Evolutionary conservation across 1,140 invertebrate genomes (phyloP), one percentile per base, ranked within the genome.

Genomic region (Acyrthosiphon pisum): DNA sequence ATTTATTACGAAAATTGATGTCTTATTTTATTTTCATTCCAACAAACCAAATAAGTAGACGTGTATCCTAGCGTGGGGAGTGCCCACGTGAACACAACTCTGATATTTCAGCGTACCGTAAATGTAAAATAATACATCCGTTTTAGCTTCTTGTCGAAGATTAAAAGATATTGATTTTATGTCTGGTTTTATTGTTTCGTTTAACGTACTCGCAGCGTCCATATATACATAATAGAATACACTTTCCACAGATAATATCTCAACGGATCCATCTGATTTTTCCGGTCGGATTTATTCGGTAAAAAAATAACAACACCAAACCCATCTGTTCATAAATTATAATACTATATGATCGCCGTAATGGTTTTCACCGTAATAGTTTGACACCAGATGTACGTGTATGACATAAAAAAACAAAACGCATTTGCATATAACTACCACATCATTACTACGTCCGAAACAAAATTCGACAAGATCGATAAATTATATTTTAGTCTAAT

Each of bases 51-150:
- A 92, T 50, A 83, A 48, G 35, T 83, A 48, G 44, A 50, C n/a
- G 76, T 22, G 76, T 26, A n/a, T 76, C 26, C 46, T 35, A 50
- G 90, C 90, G 90, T 92, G 76, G 90, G 90, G 46, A 83, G 68
- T 50, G 68, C 90, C 90, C 90, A 92, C 90, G 90, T 50, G 68
- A 92, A 81, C 68, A 83, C 68, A 37, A 50, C 68, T 50, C 68
- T 35, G 90, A 92, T 83, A 81, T 83, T 92, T 92, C 76, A 92
- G 23, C 90, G 37, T 76, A 26, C 37, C 30, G 68, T 50, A 35
- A 76, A 68, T 35, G 41, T 92, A 92, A 92, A 92, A 92, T 92
- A 92, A 92, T 83, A 92, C 90, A 83, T 83, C 90, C 90, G 90
- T 92, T 92, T 92, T 50, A 92, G 68, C 90, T 83, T 83, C 90